phyloP scores from a whole-genome alignment of 2,888 invertebrate genomes.

The Dioctria rufipes region DNA sequence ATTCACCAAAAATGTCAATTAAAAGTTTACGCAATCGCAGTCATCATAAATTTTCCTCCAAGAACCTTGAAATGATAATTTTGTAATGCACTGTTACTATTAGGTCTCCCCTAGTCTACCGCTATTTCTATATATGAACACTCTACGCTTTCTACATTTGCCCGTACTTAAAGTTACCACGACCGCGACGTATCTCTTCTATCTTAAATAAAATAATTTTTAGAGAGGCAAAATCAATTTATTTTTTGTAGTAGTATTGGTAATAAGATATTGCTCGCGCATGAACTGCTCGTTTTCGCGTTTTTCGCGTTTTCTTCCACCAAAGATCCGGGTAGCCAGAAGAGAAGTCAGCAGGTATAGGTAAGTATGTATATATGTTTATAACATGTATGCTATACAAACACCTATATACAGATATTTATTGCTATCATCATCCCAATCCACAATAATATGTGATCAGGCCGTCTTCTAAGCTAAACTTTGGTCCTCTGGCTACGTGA shows the following conservation, averaged over 20 bases:
- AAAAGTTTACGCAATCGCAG: no score
- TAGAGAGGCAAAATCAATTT: slow-evolving; percentile 39
- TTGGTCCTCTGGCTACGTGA: slow-evolving; percentile 41
- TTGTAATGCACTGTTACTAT: slow-evolving; percentile 5
- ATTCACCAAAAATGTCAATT: no score
- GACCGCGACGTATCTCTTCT: neutral
- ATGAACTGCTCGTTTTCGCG: slow-evolving; percentile 35
- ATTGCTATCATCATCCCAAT: neutral
- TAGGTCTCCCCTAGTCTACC: neutral
- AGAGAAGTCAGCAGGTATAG: neutral
- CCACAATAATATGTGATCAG: neutral
- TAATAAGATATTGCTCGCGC: slow-evolving; percentile 8
- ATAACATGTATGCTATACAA: slow-evolving; percentile 1
- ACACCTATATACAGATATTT: slow-evolving; percentile 11
- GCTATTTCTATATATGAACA: neutral
- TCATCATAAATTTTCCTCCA: no score
- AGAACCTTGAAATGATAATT: neutral
- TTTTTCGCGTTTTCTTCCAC: slow-evolving; percentile 49
- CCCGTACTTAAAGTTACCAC: neutral
- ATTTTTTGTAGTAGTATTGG: slow-evolving; percentile 12
- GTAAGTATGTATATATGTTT: neutral
- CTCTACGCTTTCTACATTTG: neutral
- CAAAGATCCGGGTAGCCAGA: slow-evolving; percentile 52
- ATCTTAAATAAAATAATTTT: neutral
- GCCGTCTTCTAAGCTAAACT: slow-evolving; percentile 19